Evolutionary conservation across 2,888 invertebrate genomes (phyloP), one percentile per base, ranked within the genome.

Genomic region (Antitype chi): DNA sequence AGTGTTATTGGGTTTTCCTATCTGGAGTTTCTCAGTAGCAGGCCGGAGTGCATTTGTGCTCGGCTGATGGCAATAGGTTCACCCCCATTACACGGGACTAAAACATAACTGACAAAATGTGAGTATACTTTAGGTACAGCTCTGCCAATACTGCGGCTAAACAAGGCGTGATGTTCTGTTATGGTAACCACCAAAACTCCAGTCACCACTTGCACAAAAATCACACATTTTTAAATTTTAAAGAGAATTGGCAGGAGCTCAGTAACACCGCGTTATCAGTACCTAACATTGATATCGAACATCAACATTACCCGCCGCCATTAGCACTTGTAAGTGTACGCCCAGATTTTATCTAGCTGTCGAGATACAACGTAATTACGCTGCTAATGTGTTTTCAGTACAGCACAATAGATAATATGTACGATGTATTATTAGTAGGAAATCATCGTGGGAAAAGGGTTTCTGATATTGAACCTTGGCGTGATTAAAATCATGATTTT

Each of bases 321-420:
- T 87, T 87, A 88, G 88, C 84, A 86, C 88, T 87, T 88, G 88
- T 82, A 84, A 86, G 76, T 81, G 70, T 80, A 73, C 76, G 59
- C 69, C 74, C 75, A 60, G 88, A 87, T 87, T 78, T 74, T 88
- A 87, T 87, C 87, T 66, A 77, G 47, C 60, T 78, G 78, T 69
- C 76, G 81, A 84, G 85, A 88, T 88, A 86, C 76, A 77, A 25
- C 79, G 81, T 86, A 86, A 88, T 87, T 86, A 86, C 87, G 5
- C 15, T 66, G 85, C 81, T 86, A 88, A 87, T 88, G 88, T 86
- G 81, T 82, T 88, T 87, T 73, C 76, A 74, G 80, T 66, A 79
- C 70, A 76, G 53, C 72, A 88, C 78, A 82, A 82, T 81, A 77
- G 71, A 69, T 73, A 62, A 69, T 73, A 62, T 32, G 6, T 28